Evolutionary conservation across 2,113 vertebrate genomes (phyloP), one percentile per base, ranked within the genome.

Genomic region (Edolisoma coerulescens): DNA sequence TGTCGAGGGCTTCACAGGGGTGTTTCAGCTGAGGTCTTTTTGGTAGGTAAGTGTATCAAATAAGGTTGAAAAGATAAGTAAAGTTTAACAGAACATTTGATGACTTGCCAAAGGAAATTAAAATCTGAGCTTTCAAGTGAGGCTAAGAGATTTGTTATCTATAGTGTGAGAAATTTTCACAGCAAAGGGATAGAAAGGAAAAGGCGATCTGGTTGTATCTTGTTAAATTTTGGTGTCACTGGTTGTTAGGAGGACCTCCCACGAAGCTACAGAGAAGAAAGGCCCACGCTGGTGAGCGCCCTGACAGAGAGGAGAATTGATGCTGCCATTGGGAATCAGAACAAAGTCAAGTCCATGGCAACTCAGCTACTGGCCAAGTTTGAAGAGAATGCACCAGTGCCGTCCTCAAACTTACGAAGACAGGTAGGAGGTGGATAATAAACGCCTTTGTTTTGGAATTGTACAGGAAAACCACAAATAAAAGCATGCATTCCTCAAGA

Each of bases 271-370:
- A 92, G 98, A 88, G 99, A 99, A 32, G 99, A 99, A 61, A 97
- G 98, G 79, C 97, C 98, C 6, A 96, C 97, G 0, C 87, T 98
- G 78, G 97, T 98, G 26, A 98, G 98, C 0, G 87, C 98, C 30
- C 96, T 98, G 91, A 97, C 98, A 0, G 99, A 99, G 80, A 98
- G 98, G 74, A 98, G 97, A 81, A 97, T 98, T n/a, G 99, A 99
- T 30, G 96, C 97, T 19, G 87, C 98, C 8, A 70, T 98, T 18
- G 98, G 98, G 22, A 99, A 99, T 97, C 97, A 99, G 97, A 99
- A 99, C 97, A 99, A 99, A 97, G 99, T 99, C 95, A 99, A 99
- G 96, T 99, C 99, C 94, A 99, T 99, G 99, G 99, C 99, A 44
- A 99, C 99, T 18, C 99, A 99, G 97, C 98, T 99, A 49, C 98